phyloP scores from a whole-genome alignment of 2,888 invertebrate genomes.

The Sesia apiformis region DNA sequence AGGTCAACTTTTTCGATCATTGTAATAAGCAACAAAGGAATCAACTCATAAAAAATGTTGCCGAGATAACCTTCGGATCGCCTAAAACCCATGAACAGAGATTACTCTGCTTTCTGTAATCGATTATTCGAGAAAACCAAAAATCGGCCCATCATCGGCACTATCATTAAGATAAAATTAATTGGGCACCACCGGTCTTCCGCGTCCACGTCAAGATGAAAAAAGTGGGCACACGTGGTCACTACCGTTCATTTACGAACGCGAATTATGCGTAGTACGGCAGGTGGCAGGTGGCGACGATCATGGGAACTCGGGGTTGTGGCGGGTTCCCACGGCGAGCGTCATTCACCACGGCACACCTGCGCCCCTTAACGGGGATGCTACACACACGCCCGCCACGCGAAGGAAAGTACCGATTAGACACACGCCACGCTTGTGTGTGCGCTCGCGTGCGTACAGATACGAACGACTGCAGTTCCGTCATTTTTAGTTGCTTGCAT shows the following conservation, averaged over 20 bases:
- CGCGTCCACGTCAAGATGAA: conserved; percentile 37
- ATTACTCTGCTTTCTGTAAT: conserved; percentile 16
- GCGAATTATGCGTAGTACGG: conserved; percentile 74
- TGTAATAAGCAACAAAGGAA: no score
- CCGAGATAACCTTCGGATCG: not conserved
- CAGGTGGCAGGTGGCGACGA: conserved; percentile 63
- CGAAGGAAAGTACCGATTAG: conserved; percentile 65
- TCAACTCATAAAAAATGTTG: no score
- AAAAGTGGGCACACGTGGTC: conserved; percentile 67
- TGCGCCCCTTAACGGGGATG: conserved; percentile 68
- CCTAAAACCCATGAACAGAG: not conserved
- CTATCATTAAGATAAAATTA: conserved; percentile 62
- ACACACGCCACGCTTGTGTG: conserved; percentile 18
- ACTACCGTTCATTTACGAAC: conserved; percentile 74
- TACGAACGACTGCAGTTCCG: conserved; percentile 1
- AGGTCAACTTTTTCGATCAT: no score
- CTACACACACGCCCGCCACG: conserved; percentile 68
- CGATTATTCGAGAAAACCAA: conserved; percentile 32
- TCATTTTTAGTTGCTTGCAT: conserved; percentile 1
- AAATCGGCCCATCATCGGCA: conserved; percentile 6
- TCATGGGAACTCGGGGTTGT: conserved; percentile 68
- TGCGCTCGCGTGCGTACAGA: conserved; percentile 16
- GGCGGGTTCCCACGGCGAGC: conserved; percentile 64
- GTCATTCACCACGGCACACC: conserved; percentile 67
- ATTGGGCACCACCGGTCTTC: conserved; percentile 64